These are phyloP conservation scores for Drosophila funebris DNA, from an alignment of 1,140 invertebrate species.

Conservation along the genomic window DNA sequence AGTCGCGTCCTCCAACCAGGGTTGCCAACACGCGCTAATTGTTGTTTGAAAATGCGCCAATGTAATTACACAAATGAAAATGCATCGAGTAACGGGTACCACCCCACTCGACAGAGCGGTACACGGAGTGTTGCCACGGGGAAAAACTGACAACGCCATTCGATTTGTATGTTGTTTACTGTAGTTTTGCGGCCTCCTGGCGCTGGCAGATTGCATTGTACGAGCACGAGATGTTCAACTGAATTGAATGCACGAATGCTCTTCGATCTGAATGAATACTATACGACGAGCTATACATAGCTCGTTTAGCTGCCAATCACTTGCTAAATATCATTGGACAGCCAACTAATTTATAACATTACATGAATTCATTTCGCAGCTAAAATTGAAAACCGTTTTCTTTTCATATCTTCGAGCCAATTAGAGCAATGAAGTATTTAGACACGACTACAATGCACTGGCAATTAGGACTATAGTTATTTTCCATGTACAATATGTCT, in stretches of 20 bases:
- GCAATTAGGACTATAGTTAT: conserved; percentile 25
- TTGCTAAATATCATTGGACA: conserved; percentile 4
- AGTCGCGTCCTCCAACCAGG: conserved; percentile 55
- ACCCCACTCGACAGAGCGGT: background rate
- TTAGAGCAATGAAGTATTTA: conserved; percentile 22
- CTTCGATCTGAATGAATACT: conserved; percentile 13
- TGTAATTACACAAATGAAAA: conserved; percentile 78
- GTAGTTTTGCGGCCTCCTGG: conserved; percentile 21
- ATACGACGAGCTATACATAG: background rate
- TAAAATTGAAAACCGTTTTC: background rate
- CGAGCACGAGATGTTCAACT: background rate
- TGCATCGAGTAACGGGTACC: conserved; percentile 32
- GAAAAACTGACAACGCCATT: background rate
- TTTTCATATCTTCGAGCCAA: conserved; percentile 12
- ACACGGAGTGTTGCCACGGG: background rate
- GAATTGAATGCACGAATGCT: conserved; percentile 24
- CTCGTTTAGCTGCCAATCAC: conserved; percentile 8
- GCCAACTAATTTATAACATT: background rate
- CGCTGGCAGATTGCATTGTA: conserved; percentile 14
- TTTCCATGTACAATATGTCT: background rate
- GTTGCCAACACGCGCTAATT: conserved; percentile 64
- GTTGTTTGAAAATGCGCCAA: conserved; percentile 73
- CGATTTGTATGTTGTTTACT: conserved; percentile 41
- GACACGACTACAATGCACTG: conserved; percentile 14
- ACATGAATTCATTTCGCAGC: background rate